Percentiles rank a stretch among this genome's conserved stretches.
phyloP scores from a whole-genome alignment of 2,113 vertebrate genomes.

The Calidris pygmaea region DNA sequence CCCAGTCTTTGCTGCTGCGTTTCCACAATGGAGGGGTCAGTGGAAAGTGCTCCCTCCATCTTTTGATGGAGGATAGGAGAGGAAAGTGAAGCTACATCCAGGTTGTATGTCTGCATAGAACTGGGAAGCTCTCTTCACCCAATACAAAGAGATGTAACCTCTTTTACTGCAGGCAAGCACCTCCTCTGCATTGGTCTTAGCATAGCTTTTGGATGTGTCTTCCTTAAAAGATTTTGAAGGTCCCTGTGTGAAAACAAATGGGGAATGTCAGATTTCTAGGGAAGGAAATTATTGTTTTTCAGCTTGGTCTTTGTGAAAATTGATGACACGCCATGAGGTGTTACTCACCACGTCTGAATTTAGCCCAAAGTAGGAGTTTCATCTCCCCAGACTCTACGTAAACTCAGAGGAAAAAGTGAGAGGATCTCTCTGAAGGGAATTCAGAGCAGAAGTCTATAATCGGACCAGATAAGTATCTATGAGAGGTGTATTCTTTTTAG shows the following conservation, averaged over 20 bases:
- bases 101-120: neutral
- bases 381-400: neutral
- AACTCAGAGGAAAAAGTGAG: neutral
- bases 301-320: neutral
- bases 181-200: neutral
- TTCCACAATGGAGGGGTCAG: neutral
- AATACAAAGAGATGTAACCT: neutral
- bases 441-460: neutral
- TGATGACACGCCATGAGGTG: accelerated
- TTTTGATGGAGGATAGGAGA: neutral
- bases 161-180: accelerated
- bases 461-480: neutral
- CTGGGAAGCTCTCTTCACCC: neutral
- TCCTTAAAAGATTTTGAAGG: neutral
- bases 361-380: neutral
- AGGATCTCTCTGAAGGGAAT: neutral
- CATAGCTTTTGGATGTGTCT: accelerated
- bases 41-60: neutral
- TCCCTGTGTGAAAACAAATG: neutral
- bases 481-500: neutral
- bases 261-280: neutral
- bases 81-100: neutral
- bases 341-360: neutral
- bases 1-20: neutral
- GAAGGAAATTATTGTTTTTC: neutral